Evolutionary conservation across 2,888 invertebrate species (phyloP).

Genomic region (Fragum whitleyi): DNA sequence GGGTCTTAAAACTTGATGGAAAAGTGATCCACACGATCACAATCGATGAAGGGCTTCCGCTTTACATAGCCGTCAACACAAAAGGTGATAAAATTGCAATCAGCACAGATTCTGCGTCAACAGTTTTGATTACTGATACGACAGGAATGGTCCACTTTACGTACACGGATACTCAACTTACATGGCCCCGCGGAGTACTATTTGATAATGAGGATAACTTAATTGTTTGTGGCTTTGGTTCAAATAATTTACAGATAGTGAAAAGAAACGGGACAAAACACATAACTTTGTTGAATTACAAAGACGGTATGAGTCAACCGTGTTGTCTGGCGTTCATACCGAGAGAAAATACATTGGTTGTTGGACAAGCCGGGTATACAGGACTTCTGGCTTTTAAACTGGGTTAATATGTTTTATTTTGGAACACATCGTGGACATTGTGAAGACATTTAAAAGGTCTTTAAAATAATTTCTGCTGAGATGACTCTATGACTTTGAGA

Average conservation of each 20-base stretch:
- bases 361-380: not conserved
- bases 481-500: no score
- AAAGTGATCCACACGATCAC: not conserved
- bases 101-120: not conserved
- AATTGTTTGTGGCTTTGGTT: not conserved
- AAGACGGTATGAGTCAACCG: not conserved
- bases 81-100: not conserved
- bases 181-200: not conserved
- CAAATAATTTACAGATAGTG: not conserved
- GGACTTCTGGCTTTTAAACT: no score
- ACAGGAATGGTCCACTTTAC: not conserved
- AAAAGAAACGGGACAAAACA: not conserved
- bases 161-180: not conserved
- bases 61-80: conserved; percentile 1
- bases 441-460: no score
- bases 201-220: not conserved
- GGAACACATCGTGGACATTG: no score
- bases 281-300: not conserved
- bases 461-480: no score
- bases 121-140: not conserved
- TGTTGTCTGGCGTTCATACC: not conserved
- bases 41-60: not conserved
- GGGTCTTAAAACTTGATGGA: not conserved
- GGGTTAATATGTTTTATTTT: no score
- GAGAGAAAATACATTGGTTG: not conserved